Conservation (phyloP, 2,888 invertebrate species). For the Sialis lutaria region DNA sequence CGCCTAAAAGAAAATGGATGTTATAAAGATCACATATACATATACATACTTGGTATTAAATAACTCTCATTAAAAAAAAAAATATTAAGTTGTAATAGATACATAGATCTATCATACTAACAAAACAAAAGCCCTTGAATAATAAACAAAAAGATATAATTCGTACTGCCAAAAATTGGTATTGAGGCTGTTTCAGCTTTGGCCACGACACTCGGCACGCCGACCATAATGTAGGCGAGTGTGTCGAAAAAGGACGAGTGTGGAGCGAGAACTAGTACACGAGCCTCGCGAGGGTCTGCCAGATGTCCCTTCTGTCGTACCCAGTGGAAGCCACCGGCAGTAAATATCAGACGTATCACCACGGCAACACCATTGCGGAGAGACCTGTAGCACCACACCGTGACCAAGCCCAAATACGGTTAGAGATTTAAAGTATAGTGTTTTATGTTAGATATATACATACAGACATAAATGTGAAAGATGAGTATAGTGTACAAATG, state of each 20-base stretch:
- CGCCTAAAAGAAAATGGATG: too few species aligned
- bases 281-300: conserved; percentile 46
- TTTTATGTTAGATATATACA: neutral
- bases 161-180: conserved; percentile 86
- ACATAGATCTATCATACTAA: too few species aligned
- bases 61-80: too few species aligned
- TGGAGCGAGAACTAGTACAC: conserved; percentile 73
- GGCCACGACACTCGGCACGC: conserved; percentile 80
- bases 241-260: conserved; percentile 88
- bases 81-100: too few species aligned
- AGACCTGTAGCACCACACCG: neutral
- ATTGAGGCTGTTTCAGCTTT: conserved; percentile 68
- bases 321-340: conserved; percentile 66
- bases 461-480: too few species aligned
- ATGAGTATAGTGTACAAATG: too few species aligned
- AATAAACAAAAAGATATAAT: neutral
- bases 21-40: too few species aligned
- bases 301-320: conserved; percentile 55
- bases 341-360: conserved; percentile 34
- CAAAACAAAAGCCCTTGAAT: neutral
- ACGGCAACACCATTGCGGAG: too few species aligned
- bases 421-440: neutral
- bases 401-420: neutral
- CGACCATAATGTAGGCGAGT: conserved; percentile 61
- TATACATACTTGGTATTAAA: too few species aligned